Conservation (phyloP, 2,797 vertebrate species). For the Phaenicophaeus curvirostris region DNA sequence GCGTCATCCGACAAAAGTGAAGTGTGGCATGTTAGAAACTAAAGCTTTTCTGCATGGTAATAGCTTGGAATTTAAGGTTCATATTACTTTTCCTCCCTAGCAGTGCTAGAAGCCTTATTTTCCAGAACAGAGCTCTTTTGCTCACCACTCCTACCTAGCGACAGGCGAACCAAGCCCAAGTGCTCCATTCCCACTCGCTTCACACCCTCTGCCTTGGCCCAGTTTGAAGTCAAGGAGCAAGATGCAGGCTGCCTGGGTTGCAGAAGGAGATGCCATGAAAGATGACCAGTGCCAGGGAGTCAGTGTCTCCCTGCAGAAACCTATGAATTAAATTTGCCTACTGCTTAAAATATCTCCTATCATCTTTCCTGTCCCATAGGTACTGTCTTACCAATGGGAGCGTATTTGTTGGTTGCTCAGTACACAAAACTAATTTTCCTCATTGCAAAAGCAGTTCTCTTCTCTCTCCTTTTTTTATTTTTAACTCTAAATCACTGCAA, state of each 20-base stretch:
- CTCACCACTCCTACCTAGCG: not conserved
- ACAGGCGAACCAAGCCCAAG: not conserved
- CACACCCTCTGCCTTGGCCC: not conserved
- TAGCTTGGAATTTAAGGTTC: not conserved
- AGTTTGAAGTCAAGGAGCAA: not conserved
- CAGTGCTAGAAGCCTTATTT: not conserved
- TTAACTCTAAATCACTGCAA: not conserved
- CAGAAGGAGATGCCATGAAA: not conserved
- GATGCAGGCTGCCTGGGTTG: not conserved
- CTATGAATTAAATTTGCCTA: not conserved
- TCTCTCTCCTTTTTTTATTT: not conserved
- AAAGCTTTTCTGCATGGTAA: no score
- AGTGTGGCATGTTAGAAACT: no score
- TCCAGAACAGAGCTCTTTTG: not conserved
- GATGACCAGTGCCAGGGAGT: not conserved
- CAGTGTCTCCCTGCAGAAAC: not conserved
- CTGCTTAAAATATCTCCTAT: not conserved
- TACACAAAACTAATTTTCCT: not conserved
- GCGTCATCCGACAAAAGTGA: no score
- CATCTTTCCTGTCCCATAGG: not conserved
- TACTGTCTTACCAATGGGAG: not conserved
- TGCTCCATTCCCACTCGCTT: rapidly evolving
- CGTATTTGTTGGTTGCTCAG: not conserved
- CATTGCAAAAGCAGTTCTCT: not conserved
- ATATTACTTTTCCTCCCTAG: not conserved